These are phyloP conservation scores for Apomyelois bistriatella DNA, from an alignment of 2,888 invertebrate species.

Conservation along the genomic window DNA sequence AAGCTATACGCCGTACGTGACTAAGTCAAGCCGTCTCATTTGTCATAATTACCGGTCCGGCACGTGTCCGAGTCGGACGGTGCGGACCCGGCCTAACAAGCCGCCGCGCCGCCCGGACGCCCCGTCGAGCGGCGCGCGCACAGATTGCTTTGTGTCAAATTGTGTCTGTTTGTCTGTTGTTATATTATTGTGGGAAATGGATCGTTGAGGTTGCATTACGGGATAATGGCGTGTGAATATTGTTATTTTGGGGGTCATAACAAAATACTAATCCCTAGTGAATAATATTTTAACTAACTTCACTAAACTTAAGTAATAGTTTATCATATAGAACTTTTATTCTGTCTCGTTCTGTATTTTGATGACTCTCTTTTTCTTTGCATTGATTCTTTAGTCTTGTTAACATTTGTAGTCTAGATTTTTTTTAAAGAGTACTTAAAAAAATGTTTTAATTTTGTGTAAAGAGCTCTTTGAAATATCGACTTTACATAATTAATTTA, in stretches of 20 bases:
- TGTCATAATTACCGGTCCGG: slow-evolving; percentile 24
- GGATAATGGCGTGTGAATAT: slow-evolving; percentile 5
- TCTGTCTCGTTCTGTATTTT: too few species aligned
- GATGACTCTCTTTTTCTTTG: too few species aligned
- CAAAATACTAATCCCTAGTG: background rate
- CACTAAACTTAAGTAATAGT: too few species aligned
- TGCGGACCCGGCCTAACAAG: background rate
- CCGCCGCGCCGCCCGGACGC: background rate
- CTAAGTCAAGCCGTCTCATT: slow-evolving; percentile 22
- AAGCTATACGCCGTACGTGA: slow-evolving; percentile 17
- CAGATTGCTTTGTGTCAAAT: background rate
- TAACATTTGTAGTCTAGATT: too few species aligned
- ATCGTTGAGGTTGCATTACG: background rate
- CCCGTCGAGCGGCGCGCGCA: slow-evolving; percentile 6
- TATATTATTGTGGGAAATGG: background rate
- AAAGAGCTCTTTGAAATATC: too few species aligned
- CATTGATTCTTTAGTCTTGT: too few species aligned
- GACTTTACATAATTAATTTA: too few species aligned
- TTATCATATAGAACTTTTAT: too few species aligned
- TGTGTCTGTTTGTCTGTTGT: background rate
- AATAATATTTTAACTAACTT: background rate
- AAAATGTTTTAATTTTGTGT: too few species aligned
- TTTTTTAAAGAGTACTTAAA: too few species aligned
- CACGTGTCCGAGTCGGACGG: slow-evolving; percentile 19
- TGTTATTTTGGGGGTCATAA: background rate